Evolutionary conservation across 1,140 invertebrate genomes (phyloP), one percentile per base, ranked within the genome.

Genomic region (Drosophila burlai): DNA sequence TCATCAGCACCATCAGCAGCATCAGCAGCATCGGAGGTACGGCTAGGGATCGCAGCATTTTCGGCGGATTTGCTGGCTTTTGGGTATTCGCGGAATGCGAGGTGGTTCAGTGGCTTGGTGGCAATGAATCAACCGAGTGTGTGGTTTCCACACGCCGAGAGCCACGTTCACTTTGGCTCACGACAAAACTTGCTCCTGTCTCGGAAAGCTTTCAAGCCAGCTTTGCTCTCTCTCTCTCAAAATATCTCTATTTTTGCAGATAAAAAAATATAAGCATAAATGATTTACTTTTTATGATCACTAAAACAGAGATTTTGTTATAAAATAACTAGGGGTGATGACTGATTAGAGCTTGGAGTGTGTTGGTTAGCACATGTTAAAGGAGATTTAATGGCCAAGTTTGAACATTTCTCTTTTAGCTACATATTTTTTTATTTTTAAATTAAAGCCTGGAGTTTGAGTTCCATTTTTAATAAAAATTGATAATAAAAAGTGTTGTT

Each of bases 101-200:
- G 68, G 71, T 55, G 71, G 69, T 61, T 73, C 67, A 55, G 67
- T 71, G 63, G 69, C 69, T 68, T 26, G 42, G n/a, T 71, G 66
- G 65, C 69, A 73, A 73, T 73, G 69, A 73, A 73, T 73, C 69
- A 72, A 82, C 45, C 69, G 59, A 61, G 68, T 76, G 68, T 76
- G 74, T 26, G 81, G 63, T 40, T 55, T 46, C 49, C 76, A 76
- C 72, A 72, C 50, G 76, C 24, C 43, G 50, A 75, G 65, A 80
- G 67, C 67, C 47, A 54, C 69, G 74, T 89, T 89, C 84, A 87
- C 84, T 84, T 83, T 80, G 84, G 63, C 65, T 64, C 59, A 49
- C 54, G 16, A 54, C 38, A 66, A 86, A 83, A 83, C 78, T 82
- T 71, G 82, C 82, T 85, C 82, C 82, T 87, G 67, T 47, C 54